Evolutionary conservation across 2,797 vertebrate genomes (phyloP).

Genomic region (Anas bahamensis): DNA sequence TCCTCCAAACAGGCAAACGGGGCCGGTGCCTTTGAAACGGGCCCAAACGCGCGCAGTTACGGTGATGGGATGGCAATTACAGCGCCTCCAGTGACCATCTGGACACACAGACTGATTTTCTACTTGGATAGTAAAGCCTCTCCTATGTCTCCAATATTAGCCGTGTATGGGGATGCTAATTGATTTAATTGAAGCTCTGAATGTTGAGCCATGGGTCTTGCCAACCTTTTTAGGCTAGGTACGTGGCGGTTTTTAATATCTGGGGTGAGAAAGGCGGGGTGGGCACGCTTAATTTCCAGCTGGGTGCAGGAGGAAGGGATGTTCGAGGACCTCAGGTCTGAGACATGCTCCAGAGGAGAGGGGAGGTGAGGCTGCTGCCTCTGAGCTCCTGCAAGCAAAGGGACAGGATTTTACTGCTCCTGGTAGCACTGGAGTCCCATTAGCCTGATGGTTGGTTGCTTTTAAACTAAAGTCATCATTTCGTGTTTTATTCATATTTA

Average conservation of each 20-base stretch:
- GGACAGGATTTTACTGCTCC: neutral
- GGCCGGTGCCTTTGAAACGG: slow-evolving; percentile 34
- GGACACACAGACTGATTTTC: slow-evolving; percentile 31
- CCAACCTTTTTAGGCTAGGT: neutral
- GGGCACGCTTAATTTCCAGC: neutral
- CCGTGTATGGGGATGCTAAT: slow-evolving; percentile 20
- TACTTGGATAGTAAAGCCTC: slow-evolving; percentile 41
- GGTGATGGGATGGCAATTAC: slow-evolving; percentile 6
- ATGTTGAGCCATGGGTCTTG: neutral
- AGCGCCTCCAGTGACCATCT: slow-evolving; percentile 64
- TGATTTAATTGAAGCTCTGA: slow-evolving; percentile 53
- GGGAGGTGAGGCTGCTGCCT: neutral
- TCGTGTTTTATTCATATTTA: neutral
- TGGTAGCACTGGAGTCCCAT: neutral
- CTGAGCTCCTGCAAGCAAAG: neutral
- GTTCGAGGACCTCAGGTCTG: neutral
- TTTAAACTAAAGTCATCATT: neutral
- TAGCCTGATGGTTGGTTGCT: neutral
- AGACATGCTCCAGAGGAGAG: neutral
- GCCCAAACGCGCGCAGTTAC: neutral
- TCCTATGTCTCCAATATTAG: slow-evolving; percentile 33
- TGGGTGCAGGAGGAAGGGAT: neutral
- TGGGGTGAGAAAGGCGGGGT: neutral
- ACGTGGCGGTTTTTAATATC: neutral
- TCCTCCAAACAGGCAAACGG: slow-evolving; percentile 4